Percentiles rank a stretch among this genome's conserved stretches.
Evolutionary conservation across 2,113 vertebrate genomes (phyloP).

Genomic region (Corvus cornix): DNA sequence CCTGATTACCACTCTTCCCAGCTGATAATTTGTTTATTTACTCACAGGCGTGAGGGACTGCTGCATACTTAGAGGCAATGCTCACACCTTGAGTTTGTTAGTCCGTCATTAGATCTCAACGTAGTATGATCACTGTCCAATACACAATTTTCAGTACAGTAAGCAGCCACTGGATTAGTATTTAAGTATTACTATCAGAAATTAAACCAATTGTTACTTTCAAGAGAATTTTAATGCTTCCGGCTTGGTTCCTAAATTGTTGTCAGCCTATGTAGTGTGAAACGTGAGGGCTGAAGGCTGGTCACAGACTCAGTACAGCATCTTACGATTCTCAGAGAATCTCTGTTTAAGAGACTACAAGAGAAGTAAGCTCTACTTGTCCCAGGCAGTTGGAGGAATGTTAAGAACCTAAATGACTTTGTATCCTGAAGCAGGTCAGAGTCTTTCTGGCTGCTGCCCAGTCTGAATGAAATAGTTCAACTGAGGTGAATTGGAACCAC

Average conservation of each 20-base stretch:
- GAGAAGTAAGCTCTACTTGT: background rate
- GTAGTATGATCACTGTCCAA: background rate
- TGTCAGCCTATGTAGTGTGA: background rate
- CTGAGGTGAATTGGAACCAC: background rate
- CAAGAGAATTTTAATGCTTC: background rate
- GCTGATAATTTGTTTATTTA: background rate
- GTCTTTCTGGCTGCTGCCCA: background rate
- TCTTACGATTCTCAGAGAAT: background rate
- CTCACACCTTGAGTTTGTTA: background rate
- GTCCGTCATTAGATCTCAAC: background rate
- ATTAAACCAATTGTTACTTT: background rate
- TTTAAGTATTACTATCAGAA: background rate
- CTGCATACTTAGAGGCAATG: background rate
- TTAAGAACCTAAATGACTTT: background rate
- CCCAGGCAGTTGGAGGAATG: background rate
- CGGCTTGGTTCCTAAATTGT: background rate
- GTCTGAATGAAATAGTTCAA: conserved; percentile 19
- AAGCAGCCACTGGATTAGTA: background rate
- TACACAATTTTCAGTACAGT: background rate
- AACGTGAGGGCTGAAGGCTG: background rate
- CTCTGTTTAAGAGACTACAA: background rate
- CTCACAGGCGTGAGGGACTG: background rate
- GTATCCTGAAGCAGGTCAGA: background rate
- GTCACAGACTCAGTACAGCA: background rate
- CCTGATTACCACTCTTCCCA: background rate